Evolutionary conservation across 2,797 vertebrate species (phyloP), one percentile per base, ranked within the genome.

Genomic region (Pampus argenteus): DNA sequence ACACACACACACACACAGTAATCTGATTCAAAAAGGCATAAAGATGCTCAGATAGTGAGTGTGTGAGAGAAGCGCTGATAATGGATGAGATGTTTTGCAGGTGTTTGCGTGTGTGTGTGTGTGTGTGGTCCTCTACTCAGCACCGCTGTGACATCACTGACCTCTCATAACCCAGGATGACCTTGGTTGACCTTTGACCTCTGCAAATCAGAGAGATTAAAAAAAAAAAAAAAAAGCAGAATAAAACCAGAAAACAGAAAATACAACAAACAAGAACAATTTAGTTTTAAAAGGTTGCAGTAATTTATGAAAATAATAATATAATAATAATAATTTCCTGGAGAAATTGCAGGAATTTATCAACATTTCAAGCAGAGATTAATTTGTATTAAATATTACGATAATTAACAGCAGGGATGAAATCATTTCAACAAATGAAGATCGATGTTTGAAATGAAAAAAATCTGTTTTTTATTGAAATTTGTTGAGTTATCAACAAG

Each of bases 31-130:
- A 56, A 44, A 34, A 36, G 4, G 3, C 29, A 42, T 22, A 25
- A 11, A 81, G 67, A 76, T 60, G 42, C 70, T 42, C 34, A 55
- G 73, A 74, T 71, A 40, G 44, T 29, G 14, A n/a, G n/a, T 18
- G 23, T 26, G 49, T 22, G 40, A 29, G 57, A 72, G 17, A 48
- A 40, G 48, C 29, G n/a, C 40, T 18, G 75, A 63, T 52, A 20
- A 20, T 20, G 15, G 18, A 50, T 42, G 9, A 63, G 54, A 52
- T 44, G 14, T 3, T 25, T 0, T 25, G 34, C 34, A 2, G 13
- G 14, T 9, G 29, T 28, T 20, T 52, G 40, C 55, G 28, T 56
- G 51, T 56, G 38, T 47, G 38, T 47, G 52, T 66, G 40, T 58
- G 65, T 65, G 54, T 51, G 44, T 47, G 42, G 34, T 36, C 34